Conservation (phyloP, 2,797 vertebrate species). For the Thaleichthys pacificus region DNA sequence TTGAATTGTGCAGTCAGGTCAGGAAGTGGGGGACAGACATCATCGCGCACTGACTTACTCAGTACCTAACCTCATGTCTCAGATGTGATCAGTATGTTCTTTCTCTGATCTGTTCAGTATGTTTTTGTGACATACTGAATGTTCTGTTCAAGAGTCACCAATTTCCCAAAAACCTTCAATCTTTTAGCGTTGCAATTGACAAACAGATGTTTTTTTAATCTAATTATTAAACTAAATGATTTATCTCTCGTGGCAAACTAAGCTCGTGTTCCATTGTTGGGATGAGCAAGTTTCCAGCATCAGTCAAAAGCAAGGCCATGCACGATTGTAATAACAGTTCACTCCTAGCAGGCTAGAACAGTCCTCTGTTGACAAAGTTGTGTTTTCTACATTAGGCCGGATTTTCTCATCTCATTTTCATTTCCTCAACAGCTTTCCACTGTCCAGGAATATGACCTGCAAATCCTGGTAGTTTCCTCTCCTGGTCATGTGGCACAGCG, state of each 20-base stretch:
- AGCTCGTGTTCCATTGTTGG: not conserved
- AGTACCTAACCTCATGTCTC: no score
- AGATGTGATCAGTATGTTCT: no score
- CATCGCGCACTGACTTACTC: no score
- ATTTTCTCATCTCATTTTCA: conserved; percentile 31
- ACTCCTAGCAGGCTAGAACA: conserved; percentile 2
- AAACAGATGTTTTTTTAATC: not conserved
- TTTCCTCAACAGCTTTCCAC: conserved; percentile 10
- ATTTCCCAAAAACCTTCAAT: not conserved
- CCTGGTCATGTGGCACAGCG: not conserved
- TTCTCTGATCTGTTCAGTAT: no score
- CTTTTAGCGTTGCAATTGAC: not conserved
- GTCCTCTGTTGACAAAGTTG: conserved; percentile 18
- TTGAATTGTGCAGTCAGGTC: not conserved
- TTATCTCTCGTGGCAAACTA: not conserved
- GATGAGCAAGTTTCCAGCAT: not conserved
- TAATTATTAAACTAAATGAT: not conserved
- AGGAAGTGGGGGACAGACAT: not conserved
- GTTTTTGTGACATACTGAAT: not conserved
- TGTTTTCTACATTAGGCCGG: conserved; percentile 34
- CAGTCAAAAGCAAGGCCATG: conserved; percentile 4
- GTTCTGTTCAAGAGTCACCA: not conserved
- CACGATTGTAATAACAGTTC: no score
- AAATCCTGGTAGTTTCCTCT: not conserved
- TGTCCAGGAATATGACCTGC: conserved; percentile 1